Conservation (phyloP, 2,888 invertebrate genomes). For the Lasius fuliginosus region DNA sequence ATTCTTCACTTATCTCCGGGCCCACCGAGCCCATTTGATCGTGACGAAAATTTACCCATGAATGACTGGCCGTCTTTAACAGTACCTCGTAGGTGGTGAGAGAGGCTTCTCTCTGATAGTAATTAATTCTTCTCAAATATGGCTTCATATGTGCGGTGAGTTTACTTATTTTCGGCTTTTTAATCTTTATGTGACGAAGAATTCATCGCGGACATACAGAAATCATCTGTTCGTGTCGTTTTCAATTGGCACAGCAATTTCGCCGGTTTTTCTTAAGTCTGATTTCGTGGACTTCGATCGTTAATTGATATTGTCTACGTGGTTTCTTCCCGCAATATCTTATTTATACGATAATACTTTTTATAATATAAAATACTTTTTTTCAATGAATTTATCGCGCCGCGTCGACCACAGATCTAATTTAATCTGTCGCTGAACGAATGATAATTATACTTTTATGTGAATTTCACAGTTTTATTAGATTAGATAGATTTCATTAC, state of each 20-base stretch:
- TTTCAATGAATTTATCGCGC: constrained; percentile 36
- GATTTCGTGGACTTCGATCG: background rate
- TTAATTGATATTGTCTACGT: constrained; percentile 72
- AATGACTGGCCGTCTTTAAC: too few relatives aligned
- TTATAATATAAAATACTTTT: constrained; percentile 46
- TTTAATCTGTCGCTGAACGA: constrained; percentile 34
- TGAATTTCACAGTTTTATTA: background rate
- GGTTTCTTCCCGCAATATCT: constrained; percentile 69
- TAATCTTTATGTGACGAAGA: constrained; percentile 60
- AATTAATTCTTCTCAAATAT: constrained; percentile 74
- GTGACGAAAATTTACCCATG: too few relatives aligned
- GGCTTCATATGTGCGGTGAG: constrained; percentile 80
- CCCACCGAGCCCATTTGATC: too few relatives aligned
- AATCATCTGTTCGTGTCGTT: background rate
- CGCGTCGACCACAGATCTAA: constrained; percentile 4
- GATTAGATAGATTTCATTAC: background rate
- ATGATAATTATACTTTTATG: background rate
- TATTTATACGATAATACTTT: constrained; percentile 57
- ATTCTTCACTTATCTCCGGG: too few relatives aligned
- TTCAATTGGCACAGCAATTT: background rate
- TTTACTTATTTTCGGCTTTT: constrained; percentile 66
- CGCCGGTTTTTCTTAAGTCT: background rate
- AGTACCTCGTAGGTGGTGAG: constrained; percentile 18
- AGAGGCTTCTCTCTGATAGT: too few relatives aligned
- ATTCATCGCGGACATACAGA: constrained; percentile 4